These are phyloP conservation scores for Bacillus rossius DNA, from an alignment of 1,140 invertebrate species.

Conservation along the genomic window DNA sequence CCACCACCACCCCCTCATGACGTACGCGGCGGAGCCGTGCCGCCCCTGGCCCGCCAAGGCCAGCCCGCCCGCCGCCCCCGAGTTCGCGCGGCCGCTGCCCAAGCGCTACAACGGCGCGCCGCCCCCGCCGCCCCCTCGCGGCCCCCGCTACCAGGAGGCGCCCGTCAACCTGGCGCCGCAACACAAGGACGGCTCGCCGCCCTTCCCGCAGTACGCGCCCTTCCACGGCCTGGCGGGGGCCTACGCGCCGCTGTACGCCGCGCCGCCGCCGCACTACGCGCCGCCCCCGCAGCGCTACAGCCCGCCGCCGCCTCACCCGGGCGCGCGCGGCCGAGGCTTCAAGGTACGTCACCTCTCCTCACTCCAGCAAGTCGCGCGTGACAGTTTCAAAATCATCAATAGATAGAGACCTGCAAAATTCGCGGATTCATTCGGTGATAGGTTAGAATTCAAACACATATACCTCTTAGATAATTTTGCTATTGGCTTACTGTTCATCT, in stretches of 20 bases:
- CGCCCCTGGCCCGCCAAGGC: not conserved
- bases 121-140: not conserved
- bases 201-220: not conserved
- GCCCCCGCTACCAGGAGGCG: conserved; percentile 1
- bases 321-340: not conserved
- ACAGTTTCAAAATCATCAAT: too few species aligned
- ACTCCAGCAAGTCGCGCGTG: too few species aligned
- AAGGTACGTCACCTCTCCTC: too few species aligned
- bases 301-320: not conserved
- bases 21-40: not conserved
- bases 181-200: not conserved
- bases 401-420: too few species aligned
- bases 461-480: too few species aligned
- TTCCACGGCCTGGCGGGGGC: not conserved
- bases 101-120: conserved; percentile 12
- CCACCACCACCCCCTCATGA: not conserved
- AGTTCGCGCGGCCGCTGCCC: conserved; percentile 15
- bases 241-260: conserved; percentile 6
- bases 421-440: too few species aligned
- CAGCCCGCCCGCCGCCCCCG: conserved; percentile 1
- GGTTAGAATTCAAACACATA: too few species aligned
- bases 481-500: too few species aligned
- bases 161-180: not conserved
- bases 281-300: not conserved
- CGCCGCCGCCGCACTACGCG: conserved; percentile 3